Conservation (phyloP, 2,888 invertebrate species). For the Drosophila kambysellisi region DNA sequence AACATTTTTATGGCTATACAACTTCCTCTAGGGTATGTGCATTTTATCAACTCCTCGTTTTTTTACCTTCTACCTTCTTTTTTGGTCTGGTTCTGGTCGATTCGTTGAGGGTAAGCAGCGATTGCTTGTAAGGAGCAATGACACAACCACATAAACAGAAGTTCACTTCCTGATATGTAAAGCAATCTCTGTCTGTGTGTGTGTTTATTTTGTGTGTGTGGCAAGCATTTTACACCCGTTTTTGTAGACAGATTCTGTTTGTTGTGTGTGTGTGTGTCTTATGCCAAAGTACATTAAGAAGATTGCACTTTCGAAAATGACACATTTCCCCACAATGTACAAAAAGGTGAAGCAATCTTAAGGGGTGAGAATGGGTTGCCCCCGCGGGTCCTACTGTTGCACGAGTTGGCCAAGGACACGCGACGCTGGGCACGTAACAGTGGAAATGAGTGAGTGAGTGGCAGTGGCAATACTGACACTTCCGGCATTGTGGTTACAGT, state of each 20-base stretch:
- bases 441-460: not conserved
- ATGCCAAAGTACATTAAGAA: constrained; percentile 74
- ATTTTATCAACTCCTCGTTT: not conserved
- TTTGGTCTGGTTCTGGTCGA: constrained; percentile 30
- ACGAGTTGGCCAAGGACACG: constrained; percentile 15
- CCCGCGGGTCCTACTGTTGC: not conserved
- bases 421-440: constrained; percentile 8
- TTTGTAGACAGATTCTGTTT: constrained; percentile 41
- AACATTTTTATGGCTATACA: not conserved
- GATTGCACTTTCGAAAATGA: constrained; percentile 78
- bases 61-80: constrained; percentile 7
- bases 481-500: constrained; percentile 24
- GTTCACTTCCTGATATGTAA: constrained; percentile 47
- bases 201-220: not conserved
- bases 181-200: constrained; percentile 37
- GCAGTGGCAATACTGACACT: constrained; percentile 17
- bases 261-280: constrained; percentile 27
- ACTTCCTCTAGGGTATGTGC: not conserved
- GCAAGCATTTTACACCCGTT: constrained; percentile 1
- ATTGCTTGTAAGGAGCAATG: constrained; percentile 60
- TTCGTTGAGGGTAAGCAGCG: constrained; percentile 54
- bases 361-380: not conserved
- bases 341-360: constrained; percentile 38
- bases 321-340: constrained; percentile 60
- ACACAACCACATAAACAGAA: constrained; percentile 21